A percentile compares a stretch with the other conserved stretches of the same genome.
Evolutionary conservation across 1,140 invertebrate genomes (phyloP).

Genomic region (Bradysia coprophila): DNA sequence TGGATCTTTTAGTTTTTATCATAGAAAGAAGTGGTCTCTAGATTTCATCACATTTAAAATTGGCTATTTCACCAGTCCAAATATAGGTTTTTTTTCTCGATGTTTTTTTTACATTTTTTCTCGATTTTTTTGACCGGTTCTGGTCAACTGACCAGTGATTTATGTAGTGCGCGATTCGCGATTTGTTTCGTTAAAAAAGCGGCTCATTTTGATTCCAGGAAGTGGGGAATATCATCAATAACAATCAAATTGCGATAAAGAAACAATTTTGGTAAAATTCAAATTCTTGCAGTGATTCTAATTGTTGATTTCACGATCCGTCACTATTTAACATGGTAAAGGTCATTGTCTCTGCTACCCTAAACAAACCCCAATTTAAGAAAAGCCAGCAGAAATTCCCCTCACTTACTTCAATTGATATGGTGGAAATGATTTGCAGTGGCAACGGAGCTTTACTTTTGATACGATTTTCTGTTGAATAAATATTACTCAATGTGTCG

Average conservation of each 20-base stretch:
- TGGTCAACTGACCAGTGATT: not conserved
- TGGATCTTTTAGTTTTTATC: not conserved
- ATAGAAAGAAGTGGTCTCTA: not conserved
- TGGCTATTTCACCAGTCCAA: not conserved
- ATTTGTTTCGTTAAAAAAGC: not conserved
- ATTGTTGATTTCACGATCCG: not conserved
- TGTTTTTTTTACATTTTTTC: not conserved
- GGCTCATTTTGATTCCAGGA: not conserved
- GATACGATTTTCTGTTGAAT: conserved; percentile 31
- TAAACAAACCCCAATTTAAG: not conserved
- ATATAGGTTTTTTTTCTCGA: not conserved
- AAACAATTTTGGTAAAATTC: too few species aligned
- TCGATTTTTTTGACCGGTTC: not conserved
- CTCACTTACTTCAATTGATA: conserved; percentile 46
- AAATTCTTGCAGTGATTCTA: too few species aligned
- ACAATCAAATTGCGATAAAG: not conserved
- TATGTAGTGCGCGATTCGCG: too few species aligned
- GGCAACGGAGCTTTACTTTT: conserved; percentile 38
- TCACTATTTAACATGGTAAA: not conserved
- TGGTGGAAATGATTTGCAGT: conserved; percentile 53
- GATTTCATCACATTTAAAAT: not conserved
- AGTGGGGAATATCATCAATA: not conserved
- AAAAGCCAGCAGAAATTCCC: not conserved
- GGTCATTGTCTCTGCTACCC: not conserved
- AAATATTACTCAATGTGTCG: conserved; percentile 41